These are phyloP conservation scores for Tachina fera DNA, from an alignment of 2,888 invertebrate genomes.

Conservation along the genomic window DNA sequence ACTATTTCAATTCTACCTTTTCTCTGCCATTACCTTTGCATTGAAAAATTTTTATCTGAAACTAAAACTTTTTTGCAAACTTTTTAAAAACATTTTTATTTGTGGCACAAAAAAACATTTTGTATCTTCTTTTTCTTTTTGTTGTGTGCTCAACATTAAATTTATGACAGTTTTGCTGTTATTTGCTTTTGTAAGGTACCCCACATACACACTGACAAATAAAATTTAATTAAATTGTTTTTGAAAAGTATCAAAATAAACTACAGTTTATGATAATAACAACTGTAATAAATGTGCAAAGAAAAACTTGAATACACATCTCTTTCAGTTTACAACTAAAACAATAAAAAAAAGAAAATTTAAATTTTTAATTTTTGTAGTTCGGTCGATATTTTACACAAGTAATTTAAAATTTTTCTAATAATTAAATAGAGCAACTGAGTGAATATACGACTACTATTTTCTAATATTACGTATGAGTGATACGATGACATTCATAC, in stretches of 20 bases:
- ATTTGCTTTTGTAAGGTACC: neutral
- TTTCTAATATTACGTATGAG: neutral
- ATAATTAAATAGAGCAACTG: too few species aligned
- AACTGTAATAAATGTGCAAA: neutral
- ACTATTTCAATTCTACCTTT: neutral
- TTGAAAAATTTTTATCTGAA: neutral
- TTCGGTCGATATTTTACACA: too few species aligned
- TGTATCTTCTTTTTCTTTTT: neutral
- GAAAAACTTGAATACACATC: neutral
- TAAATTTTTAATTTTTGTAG: neutral
- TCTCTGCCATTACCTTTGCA: neutral
- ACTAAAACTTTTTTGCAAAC: constrained; percentile 28
- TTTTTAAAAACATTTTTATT: constrained; percentile 36
- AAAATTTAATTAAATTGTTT: constrained; percentile 40
- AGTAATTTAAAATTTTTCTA: too few species aligned
- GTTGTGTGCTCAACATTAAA: neutral
- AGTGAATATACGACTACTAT: too few species aligned
- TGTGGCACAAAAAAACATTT: neutral
- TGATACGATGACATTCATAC: neutral
- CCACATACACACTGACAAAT: neutral
- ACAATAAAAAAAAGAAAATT: neutral
- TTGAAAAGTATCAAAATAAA: neutral
- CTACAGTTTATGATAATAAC: neutral
- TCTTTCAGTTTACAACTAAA: neutral
- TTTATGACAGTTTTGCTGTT: constrained; percentile 33